Conservation (phyloP, 2,888 invertebrate species). For the Spodoptera picta region DNA sequence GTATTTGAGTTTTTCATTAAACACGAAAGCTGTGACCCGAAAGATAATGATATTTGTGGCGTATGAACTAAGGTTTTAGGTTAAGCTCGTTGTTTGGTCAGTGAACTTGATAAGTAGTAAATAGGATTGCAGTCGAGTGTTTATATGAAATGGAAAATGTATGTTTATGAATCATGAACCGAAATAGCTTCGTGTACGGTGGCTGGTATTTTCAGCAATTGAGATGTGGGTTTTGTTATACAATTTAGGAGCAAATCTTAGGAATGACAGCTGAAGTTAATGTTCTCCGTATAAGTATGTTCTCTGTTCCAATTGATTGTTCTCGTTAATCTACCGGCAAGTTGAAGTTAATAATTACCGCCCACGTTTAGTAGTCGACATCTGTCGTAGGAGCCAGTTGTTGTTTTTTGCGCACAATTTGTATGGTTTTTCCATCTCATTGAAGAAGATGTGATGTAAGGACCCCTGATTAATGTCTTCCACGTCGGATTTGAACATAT, state of each 20-base stretch:
- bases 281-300: conserved; percentile 44
- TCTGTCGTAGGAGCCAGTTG: conserved; percentile 39
- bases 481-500: conserved; percentile 40
- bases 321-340: conserved; percentile 37
- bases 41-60: conserved; percentile 39
- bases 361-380: conserved; percentile 58
- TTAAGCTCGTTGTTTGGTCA: conserved; percentile 66
- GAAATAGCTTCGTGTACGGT: conserved; percentile 60
- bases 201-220: conserved; percentile 43
- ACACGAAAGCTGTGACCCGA: conserved; percentile 40
- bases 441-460: conserved; percentile 45
- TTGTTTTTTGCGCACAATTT: conserved; percentile 38
- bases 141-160: conserved; percentile 63
- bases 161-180: conserved; percentile 63
- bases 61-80: conserved; percentile 42
- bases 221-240: conserved; percentile 41
- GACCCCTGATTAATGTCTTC: conserved; percentile 40
- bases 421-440: conserved; percentile 48
- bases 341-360: conserved; percentile 66
- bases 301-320: conserved; percentile 49
- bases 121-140: conserved; percentile 62
- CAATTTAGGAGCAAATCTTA: conserved; percentile 37
- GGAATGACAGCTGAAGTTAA: conserved; percentile 35
- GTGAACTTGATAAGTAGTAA: conserved; percentile 64
- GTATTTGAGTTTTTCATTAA: conserved; percentile 59